These are phyloP conservation scores for Eunapius fragilis DNA, from an alignment of 37 sponge, comb jelly and placozoan species.

Conservation along the genomic window DNA sequence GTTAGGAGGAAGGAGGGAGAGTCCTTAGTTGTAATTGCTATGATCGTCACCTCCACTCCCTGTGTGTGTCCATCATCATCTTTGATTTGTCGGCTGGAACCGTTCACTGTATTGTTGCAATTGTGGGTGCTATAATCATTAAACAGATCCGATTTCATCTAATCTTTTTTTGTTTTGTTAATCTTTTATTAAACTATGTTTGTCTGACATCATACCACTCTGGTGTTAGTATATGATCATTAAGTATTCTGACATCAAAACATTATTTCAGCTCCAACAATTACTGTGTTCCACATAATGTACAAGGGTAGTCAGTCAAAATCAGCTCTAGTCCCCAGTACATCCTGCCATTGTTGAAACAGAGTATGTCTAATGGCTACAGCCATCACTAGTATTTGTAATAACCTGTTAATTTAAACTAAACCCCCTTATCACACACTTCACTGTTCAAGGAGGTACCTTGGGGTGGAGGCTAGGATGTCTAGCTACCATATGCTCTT, in stretches of 20 bases:
- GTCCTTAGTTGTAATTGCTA: background rate
- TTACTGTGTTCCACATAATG: background rate
- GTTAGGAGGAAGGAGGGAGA: conserved; percentile 3
- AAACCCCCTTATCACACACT: too few relatives aligned
- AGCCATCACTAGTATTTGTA: too few relatives aligned
- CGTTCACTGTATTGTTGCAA: background rate
- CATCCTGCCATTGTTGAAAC: too few relatives aligned
- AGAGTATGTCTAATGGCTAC: too few relatives aligned
- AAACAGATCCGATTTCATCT: background rate
- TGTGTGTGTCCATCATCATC: background rate
- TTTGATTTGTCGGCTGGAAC: background rate
- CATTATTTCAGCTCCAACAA: background rate
- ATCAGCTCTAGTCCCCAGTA: too few relatives aligned
- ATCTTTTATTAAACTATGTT: background rate
- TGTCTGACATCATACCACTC: background rate
- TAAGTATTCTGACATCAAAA: too few relatives aligned
- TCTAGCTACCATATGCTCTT: too few relatives aligned
- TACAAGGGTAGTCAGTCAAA: background rate
- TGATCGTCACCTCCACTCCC: background rate
- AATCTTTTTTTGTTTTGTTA: background rate
- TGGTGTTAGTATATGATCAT: too few relatives aligned
- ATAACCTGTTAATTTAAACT: too few relatives aligned
- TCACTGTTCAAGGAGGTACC: too few relatives aligned
- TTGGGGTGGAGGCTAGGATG: too few relatives aligned
- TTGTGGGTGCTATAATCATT: conserved; percentile 3